Evolutionary conservation across 2,888 invertebrate species (phyloP).

Genomic region (Troides oblongomaculatus): DNA sequence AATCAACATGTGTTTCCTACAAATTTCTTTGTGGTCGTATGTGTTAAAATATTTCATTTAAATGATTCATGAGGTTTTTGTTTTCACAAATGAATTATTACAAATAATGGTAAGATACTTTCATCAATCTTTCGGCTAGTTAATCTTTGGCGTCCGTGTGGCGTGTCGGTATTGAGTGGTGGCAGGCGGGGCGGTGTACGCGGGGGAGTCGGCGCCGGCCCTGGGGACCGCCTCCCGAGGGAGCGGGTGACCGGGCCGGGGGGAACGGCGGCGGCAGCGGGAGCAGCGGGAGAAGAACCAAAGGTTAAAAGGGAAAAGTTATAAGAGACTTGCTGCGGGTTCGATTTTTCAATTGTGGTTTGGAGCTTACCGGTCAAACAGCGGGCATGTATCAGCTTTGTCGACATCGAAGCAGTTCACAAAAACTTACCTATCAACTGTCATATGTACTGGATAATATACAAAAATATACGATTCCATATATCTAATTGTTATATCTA

Average conservation of each 20-base stretch:
- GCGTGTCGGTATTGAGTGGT: constrained; percentile 80
- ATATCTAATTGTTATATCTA: too few relatives aligned
- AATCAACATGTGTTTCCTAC: too few relatives aligned
- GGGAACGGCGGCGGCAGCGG: constrained; percentile 34
- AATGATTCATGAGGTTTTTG: too few relatives aligned
- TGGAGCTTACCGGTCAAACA: constrained; percentile 27
- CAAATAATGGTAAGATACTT: constrained; percentile 14
- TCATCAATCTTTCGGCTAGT: constrained; percentile 41
- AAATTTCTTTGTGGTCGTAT: too few relatives aligned
- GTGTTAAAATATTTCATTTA: too few relatives aligned
- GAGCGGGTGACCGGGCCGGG: constrained; percentile 48
- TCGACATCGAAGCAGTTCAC: too few relatives aligned
- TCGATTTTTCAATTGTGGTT: constrained; percentile 67
- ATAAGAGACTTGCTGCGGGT: constrained; percentile 70
- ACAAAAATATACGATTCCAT: too few relatives aligned
- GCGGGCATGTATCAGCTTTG: not conserved
- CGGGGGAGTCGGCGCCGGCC: constrained; percentile 71
- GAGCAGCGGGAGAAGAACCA: constrained; percentile 48
- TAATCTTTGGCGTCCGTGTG: constrained; percentile 73
- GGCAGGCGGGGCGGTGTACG: constrained; percentile 52
- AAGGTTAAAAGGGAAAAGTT: constrained; percentile 81
- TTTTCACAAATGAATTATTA: not conserved
- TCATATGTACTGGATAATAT: too few relatives aligned
- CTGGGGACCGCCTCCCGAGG: constrained; percentile 80
- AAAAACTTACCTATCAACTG: too few relatives aligned